These are phyloP conservation scores for Selene dorsalis DNA, from an alignment of 2,797 vertebrate species.

Conservation along the genomic window DNA sequence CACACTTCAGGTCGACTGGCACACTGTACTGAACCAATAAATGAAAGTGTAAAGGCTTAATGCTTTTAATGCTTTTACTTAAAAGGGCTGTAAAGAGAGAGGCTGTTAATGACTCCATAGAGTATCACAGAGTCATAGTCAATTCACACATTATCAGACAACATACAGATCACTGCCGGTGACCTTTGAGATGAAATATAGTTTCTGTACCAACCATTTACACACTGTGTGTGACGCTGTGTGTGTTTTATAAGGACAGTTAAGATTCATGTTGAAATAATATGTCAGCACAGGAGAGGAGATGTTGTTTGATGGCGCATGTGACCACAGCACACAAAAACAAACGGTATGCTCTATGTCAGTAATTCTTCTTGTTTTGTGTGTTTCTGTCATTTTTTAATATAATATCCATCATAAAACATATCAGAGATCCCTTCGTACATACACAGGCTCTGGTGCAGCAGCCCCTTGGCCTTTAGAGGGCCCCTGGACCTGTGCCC, in stretches of 20 bases:
- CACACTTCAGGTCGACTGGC: constrained; percentile 25
- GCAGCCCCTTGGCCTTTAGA: background rate
- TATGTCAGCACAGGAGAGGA: background rate
- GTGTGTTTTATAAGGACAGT: background rate
- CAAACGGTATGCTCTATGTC: no score
- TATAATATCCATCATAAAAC: background rate
- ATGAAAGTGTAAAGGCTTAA: constrained; percentile 8
- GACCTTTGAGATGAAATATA: background rate
- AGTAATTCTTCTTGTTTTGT: no score
- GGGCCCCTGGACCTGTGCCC: no score
- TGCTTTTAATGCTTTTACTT: constrained; percentile 3
- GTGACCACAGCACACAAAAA: background rate
- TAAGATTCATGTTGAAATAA: background rate
- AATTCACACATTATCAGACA: background rate
- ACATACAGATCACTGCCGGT: background rate
- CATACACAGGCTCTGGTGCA: background rate
- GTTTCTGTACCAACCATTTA: background rate
- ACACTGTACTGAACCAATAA: constrained; percentile 10
- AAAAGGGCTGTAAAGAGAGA: constrained; percentile 18
- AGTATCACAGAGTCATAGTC: background rate
- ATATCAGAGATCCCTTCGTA: background rate
- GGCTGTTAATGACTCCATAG: background rate
- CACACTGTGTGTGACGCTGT: background rate
- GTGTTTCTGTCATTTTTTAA: no score
- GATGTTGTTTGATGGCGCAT: background rate